phyloP scores from a whole-genome alignment of 2,113 vertebrate genomes.

The Numida meleagris region DNA sequence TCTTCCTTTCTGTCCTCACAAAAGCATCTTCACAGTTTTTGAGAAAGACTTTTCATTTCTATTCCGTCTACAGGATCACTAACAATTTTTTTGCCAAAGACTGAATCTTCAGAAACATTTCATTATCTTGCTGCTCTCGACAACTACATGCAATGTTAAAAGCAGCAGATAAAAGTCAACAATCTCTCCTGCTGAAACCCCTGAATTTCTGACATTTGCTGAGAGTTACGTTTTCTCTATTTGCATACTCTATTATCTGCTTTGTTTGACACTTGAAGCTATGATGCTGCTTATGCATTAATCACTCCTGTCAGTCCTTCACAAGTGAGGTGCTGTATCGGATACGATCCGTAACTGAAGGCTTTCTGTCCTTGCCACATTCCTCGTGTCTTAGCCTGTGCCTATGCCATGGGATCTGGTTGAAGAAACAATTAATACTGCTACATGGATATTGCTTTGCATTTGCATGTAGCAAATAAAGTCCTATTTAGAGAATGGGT shows the following conservation, averaged over 20 bases:
- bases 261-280: constrained; percentile 70
- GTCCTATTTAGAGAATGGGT: not conserved
- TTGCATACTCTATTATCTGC: constrained; percentile 71
- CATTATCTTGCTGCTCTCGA: constrained; percentile 40
- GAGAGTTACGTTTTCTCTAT: constrained; percentile 61
- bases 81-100: not conserved
- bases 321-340: constrained; percentile 32
- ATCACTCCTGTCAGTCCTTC: constrained; percentile 49
- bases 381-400: not conserved
- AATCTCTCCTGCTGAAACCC: constrained; percentile 36
- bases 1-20: not conserved
- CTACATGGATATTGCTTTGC: not conserved
- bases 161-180: constrained; percentile 68
- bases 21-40: not conserved
- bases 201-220: constrained; percentile 55
- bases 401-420: not conserved
- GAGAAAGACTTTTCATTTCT: not conserved
- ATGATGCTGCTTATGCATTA: constrained; percentile 58
- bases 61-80: not conserved
- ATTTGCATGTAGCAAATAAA: not conserved
- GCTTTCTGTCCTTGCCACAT: not conserved
- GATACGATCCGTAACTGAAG: not conserved
- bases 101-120: constrained; percentile 46
- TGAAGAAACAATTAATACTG: not conserved
- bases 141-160: constrained; percentile 56